Base-by-base conservation (phyloP, 2,113 vertebrate genomes). In the Tupaia tana region DNA sequence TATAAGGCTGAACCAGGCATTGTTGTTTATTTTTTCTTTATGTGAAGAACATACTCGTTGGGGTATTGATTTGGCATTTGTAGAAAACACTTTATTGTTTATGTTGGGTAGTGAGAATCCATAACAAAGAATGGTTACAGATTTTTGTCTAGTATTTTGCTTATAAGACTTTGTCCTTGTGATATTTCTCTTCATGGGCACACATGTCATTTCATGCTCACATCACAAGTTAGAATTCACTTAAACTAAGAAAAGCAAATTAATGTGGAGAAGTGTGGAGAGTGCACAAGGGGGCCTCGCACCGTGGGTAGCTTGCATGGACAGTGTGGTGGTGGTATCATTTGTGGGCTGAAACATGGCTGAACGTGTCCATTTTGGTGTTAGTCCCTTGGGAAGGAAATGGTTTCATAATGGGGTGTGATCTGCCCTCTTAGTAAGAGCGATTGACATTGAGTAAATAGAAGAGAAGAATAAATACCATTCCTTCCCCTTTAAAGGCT, bases 371-470 rank as follows among this genome's bases (percentile, higher is more conserved):
- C 96, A 96, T 97, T 98, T 98, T 91, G 93, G 86, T 94, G 90
- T 98, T 96, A 97, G 97, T 95, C 96, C 95, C 91, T 92, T 56
- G 95, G 92, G 95, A 97, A 93, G 70, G 87, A 97, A 97, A 90
- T 78, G 69, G 10, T 97, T 98, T 98, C 93, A 89, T 96, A 96
- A 95, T 0, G 1, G 85, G 73, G 87, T 95, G 89, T 96, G 95
- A 93, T 92, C 94, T 95, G 63, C 66, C 93, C 91, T 96, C 84
- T 85, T 92, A 58, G 66, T 89, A 79, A 95, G 92, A 96, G 84
- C 97, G 96, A 97, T 94, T 97, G 98, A 96, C 95, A 86, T 52
- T 91, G 94, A 98, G 96, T 96, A 96, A 97, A 97, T 96, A 95
- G 93, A 97, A 96, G 93, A 97, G 85, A 67, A 93, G 95, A 96